A percentile compares a stretch with the other conserved stretches of the same genome.
These are phyloP conservation scores for Aphelocoma californica DNA, from an alignment of 2,797 vertebrate genomes.

Conservation along the genomic window DNA sequence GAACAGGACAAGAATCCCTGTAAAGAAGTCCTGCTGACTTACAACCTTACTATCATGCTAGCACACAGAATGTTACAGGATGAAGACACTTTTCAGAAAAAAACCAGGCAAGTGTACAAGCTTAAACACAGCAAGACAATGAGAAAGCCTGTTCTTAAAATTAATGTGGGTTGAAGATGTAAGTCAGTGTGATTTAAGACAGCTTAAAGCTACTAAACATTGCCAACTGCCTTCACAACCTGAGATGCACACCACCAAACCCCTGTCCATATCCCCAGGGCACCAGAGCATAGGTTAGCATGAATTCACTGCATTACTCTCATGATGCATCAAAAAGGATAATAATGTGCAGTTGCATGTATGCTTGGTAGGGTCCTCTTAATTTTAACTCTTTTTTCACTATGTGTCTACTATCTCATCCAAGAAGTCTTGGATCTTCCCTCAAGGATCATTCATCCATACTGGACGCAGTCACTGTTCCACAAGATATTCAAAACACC, in stretches of 20 bases:
- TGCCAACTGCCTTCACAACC: neutral
- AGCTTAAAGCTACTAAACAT: neutral
- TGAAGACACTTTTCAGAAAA: neutral
- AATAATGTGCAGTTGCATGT: neutral
- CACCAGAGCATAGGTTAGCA: rapidly evolving
- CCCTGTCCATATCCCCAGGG: neutral
- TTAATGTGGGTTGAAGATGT: neutral
- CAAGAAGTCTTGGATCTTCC: neutral
- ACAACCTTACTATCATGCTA: neutral
- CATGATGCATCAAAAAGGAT: neutral
- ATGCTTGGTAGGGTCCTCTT: neutral
- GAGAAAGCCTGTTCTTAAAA: neutral
- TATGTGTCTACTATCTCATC: neutral
- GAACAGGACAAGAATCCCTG: neutral
- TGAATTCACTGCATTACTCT: neutral
- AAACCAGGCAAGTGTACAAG: neutral
- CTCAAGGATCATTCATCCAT: neutral
- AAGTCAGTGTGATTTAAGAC: neutral
- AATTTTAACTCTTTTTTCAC: neutral
- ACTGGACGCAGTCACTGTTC: neutral
- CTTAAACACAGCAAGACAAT: neutral
- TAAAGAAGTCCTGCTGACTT: neutral
- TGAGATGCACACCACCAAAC: neutral
- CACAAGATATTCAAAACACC: neutral
- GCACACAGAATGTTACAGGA: neutral